phyloP scores from a whole-genome alignment of 1,140 invertebrate species.

The Zaprionus capensis region DNA sequence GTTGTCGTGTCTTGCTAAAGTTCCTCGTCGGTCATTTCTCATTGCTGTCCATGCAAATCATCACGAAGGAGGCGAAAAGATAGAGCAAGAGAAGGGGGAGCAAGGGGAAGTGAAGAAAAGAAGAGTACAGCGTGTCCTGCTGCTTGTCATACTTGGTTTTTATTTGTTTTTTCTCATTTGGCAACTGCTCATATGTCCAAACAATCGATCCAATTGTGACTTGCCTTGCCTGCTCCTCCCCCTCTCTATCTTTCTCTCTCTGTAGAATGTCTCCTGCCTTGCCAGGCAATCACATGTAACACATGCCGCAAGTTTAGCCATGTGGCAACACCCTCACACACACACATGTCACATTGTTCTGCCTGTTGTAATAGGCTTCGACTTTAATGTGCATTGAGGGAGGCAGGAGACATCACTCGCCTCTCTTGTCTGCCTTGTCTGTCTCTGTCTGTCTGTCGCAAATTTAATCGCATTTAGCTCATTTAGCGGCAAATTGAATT shows the following conservation, averaged over 20 bases:
- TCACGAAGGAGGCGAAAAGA: conserved; percentile 13
- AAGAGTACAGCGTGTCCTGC: neutral
- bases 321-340: conserved; percentile 20
- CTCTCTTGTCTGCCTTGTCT: neutral
- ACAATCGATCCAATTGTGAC: conserved; percentile 53
- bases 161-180: conserved; percentile 62
- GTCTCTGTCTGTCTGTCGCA: conserved; percentile 15
- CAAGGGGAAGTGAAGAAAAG: too few relatives aligned
- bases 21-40: conserved; percentile 40
- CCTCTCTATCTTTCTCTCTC: too few relatives aligned
- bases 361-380: conserved; percentile 44
- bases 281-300: conserved; percentile 57
- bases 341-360: neutral
- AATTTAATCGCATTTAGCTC: conserved; percentile 80
- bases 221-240: conserved; percentile 35
- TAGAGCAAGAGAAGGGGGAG: neutral
- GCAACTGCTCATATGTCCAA: conserved; percentile 48
- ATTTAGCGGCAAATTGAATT: conserved; percentile 79
- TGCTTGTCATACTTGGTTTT: conserved; percentile 1
- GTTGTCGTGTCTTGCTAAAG: conserved; percentile 55
- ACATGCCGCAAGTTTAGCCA: conserved; percentile 57
- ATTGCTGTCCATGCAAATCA: conserved; percentile 68
- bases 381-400: conserved; percentile 38
- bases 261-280: neutral
- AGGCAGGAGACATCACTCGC: neutral